Percentiles rank a stretch among this genome's conserved stretches.
Evolutionary conservation across 2,888 invertebrate genomes (phyloP).

Genomic region (Nymphalis urticae): DNA sequence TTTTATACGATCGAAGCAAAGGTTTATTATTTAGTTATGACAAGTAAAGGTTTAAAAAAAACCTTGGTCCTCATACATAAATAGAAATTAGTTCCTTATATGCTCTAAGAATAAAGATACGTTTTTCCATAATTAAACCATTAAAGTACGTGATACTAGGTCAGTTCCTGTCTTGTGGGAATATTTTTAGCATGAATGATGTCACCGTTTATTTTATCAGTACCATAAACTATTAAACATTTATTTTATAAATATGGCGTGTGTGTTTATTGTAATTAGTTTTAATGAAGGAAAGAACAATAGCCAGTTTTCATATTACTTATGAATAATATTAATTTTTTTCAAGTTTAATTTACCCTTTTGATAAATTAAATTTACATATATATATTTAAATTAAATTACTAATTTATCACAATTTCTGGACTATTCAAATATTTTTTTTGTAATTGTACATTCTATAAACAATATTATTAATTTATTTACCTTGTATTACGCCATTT

Average conservation of each 20-base stretch:
- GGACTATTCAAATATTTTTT: no score
- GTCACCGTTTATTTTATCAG: constrained; percentile 44
- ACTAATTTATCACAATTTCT: no score
- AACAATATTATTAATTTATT: no score
- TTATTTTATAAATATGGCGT: background rate
- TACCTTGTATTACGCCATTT: no score
- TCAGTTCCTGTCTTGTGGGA: constrained; percentile 49
- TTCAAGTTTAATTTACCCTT: no score
- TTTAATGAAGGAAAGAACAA: no score
- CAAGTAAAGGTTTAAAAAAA: constrained; percentile 1
- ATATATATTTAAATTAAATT: no score
- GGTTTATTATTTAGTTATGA: background rate
- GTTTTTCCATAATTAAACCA: constrained; percentile 16
- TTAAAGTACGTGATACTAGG: constrained; percentile 24
- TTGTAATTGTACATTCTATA: no score
- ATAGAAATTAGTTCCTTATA: constrained; percentile 13
- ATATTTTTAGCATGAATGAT: constrained; percentile 49
- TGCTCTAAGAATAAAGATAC: constrained; percentile 1
- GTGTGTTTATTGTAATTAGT: background rate
- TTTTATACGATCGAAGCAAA: no score
- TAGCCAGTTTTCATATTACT: no score
- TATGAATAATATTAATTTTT: no score
- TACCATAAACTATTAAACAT: constrained; percentile 3
- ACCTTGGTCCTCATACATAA: background rate
- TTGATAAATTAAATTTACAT: no score